Evolutionary conservation across 1,140 invertebrate species (phyloP), one percentile per base, ranked within the genome.

Genomic region (Ostrea edulis): DNA sequence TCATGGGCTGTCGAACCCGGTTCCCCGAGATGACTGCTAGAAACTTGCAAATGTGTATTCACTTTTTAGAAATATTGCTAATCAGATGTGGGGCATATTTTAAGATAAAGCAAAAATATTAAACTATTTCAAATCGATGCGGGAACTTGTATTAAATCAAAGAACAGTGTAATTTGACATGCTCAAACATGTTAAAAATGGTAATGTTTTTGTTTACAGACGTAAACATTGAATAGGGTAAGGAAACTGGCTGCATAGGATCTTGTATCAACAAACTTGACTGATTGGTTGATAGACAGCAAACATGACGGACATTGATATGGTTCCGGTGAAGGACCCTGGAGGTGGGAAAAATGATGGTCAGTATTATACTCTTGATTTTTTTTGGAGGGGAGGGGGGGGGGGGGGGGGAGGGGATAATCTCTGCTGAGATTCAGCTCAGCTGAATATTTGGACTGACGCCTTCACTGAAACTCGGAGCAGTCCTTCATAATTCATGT

Each of bases 241-340:
- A 35, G 68, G 22, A 77, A 25, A 77, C 29, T 29, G 35, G 9
- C 8, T 35, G 14, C 35, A 83, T 0, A 22, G 44, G 71, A 17
- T 29, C 8, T 12, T 29, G 0, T 0, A 44, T 44, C 35, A 44
- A 44, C 12, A 44, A 81, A 22, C 51, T 53, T 53, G 51, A 9
- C 8, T 86, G 58, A 55, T 65, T 44, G 29, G 2, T 58, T 55
- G 11, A 62, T 14, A 44, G 35, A 58, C 17, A 52, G 14, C 8
- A 52, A 71, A 86, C 44, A 88, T 88, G 87, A 84, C 82, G 35
- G 89, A 89, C 51, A 71, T 87, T 65, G 89, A 89, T 58, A 89
- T 87, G 84, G 85, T 89, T 55, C 89, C 89, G 77, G 89, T 89
- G n/a, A 85, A 86, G 35, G 89, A 89, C 52, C 86, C 89, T 25